These are phyloP conservation scores for Philopedon plagiatum DNA, from an alignment of 2,888 invertebrate species.

Conservation along the genomic window DNA sequence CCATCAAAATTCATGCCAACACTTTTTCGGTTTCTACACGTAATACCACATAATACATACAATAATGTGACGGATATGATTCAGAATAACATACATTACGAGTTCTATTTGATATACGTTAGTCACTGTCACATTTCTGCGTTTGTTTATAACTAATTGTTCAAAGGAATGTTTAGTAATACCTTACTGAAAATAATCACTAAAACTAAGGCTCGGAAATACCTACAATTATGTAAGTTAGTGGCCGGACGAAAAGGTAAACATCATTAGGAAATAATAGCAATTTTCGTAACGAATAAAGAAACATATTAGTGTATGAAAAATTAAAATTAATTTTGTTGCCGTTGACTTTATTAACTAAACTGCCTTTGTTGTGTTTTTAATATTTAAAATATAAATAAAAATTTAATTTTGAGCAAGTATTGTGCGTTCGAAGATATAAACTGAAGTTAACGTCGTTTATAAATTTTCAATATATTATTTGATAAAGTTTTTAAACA, in stretches of 20 bases:
- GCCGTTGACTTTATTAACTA: too few relatives aligned
- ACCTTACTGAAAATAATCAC: conserved; percentile 18
- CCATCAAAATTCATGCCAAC: too few relatives aligned
- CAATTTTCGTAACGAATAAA: not conserved
- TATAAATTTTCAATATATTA: too few relatives aligned
- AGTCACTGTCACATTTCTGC: conserved; percentile 19
- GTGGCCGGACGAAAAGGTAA: conserved; percentile 6
- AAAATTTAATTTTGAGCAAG: too few relatives aligned
- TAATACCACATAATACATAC: too few relatives aligned
- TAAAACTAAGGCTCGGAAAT: conserved; percentile 30
- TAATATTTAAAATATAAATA: too few relatives aligned
- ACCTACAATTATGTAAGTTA: conserved; percentile 26
- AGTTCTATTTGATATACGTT: conserved; percentile 30
- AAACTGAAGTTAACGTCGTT: too few relatives aligned
- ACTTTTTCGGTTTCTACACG: too few relatives aligned
- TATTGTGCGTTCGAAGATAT: too few relatives aligned
- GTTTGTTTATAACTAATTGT: conserved; percentile 39
- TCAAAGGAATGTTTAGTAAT: conserved; percentile 35
- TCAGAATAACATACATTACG: conserved; percentile 30
- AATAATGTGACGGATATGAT: conserved; percentile 39
- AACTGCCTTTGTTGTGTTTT: too few relatives aligned
- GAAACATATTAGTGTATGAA: not conserved
- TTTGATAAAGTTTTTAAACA: too few relatives aligned
- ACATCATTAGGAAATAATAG: not conserved
- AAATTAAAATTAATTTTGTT: not conserved